These are phyloP conservation scores for Panagrolaimus sp. DNA, from an alignment of 1,140 invertebrate species.

Conservation along the genomic window DNA sequence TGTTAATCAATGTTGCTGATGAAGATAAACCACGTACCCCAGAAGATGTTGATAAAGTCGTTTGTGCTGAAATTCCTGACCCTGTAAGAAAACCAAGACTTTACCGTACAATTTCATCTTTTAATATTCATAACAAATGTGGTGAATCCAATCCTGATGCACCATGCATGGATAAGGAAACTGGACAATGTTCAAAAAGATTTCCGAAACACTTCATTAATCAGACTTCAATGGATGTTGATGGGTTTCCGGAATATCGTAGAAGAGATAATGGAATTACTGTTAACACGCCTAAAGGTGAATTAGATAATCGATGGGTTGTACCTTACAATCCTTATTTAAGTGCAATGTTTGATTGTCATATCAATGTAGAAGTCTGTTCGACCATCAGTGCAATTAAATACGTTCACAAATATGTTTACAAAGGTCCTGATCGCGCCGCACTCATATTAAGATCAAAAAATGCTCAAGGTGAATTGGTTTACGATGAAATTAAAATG, in stretches of 20 bases:
- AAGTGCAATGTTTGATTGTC: constrained; percentile 62
- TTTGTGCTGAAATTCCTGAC: constrained; percentile 65
- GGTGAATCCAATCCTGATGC: constrained; percentile 36
- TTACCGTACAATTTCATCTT: constrained; percentile 55
- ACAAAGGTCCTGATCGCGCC: constrained; percentile 61
- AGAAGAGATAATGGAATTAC: constrained; percentile 32
- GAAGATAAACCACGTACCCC: constrained; percentile 47
- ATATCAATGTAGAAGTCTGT: constrained; percentile 64
- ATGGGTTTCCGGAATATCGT: constrained; percentile 31
- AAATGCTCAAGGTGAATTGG: no score
- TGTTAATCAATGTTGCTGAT: constrained; percentile 58
- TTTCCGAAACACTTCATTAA: constrained; percentile 35
- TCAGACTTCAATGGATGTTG: constrained; percentile 19
- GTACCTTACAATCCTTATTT: constrained; percentile 65
- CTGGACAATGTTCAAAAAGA: constrained; percentile 40
- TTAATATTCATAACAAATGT: constrained; percentile 61
- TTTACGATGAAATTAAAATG: constrained; percentile 60
- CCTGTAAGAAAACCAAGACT: constrained; percentile 60
- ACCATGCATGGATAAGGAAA: constrained; percentile 45
- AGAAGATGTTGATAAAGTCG: constrained; percentile 61
- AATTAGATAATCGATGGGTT: constrained; percentile 63
- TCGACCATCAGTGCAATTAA: constrained; percentile 64
- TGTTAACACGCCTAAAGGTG: constrained; percentile 13
- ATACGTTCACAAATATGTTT: constrained; percentile 61
- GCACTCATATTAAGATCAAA: constrained; percentile 23